Evolutionary conservation across 1,140 invertebrate species (phyloP).

Genomic region (Drosophila parabipectinata): DNA sequence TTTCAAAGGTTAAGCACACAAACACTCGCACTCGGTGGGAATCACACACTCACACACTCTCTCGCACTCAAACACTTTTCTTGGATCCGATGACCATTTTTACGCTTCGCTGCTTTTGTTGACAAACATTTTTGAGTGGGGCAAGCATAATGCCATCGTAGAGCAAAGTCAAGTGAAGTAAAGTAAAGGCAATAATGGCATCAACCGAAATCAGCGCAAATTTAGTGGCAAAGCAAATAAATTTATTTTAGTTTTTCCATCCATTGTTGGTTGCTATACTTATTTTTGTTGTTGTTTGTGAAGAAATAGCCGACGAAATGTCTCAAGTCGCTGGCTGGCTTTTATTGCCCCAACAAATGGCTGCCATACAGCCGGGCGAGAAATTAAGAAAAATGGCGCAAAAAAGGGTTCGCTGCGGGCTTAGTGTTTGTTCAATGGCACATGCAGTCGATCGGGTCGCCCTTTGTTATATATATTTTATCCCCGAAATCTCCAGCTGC

Average conservation of each 20-base stretch:
- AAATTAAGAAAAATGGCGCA: conserved; percentile 76
- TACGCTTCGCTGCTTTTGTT: conserved; percentile 75
- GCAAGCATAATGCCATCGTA: conserved; percentile 55
- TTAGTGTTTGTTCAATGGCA: conserved; percentile 77
- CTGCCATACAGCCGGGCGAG: conserved; percentile 38
- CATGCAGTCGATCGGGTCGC: conserved; percentile 71
- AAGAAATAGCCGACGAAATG: conserved; percentile 56
- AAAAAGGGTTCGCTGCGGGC: conserved; percentile 60
- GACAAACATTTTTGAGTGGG: conserved; percentile 73
- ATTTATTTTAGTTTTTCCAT: conserved; percentile 72
- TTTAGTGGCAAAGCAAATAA: conserved; percentile 82
- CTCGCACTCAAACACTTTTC: conserved; percentile 1
- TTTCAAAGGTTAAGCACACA: conserved; percentile 42
- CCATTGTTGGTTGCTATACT: conserved; percentile 23
- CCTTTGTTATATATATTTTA: conserved; percentile 26
- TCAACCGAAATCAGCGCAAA: conserved; percentile 72
- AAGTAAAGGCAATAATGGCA: conserved; percentile 22
- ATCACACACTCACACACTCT: neutral
- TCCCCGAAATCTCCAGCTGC: conserved; percentile 1
- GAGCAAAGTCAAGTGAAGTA: conserved; percentile 2
- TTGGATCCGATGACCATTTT: conserved; percentile 54
- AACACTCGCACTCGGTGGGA: conserved; percentile 21
- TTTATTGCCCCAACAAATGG: conserved; percentile 70
- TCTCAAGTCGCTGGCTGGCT: conserved; percentile 68
- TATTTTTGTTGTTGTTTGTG: conserved; percentile 8